phyloP scores from a whole-genome alignment of 2,888 invertebrate genomes.

The Cryptocheilus praepositus region DNA sequence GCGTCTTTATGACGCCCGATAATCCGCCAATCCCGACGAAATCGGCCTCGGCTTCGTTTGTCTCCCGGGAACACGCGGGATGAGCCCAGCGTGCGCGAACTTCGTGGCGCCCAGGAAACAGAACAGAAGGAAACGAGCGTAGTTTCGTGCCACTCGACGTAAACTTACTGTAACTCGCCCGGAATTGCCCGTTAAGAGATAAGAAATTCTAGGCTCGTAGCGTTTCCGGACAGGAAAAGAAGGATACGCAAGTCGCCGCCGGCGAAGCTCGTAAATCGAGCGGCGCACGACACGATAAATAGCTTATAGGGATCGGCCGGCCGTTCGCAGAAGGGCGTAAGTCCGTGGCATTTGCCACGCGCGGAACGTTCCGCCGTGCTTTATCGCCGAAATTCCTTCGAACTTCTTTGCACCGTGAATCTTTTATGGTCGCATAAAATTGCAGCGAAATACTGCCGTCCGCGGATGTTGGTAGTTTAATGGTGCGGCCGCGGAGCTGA shows the following conservation, averaged over 20 bases:
- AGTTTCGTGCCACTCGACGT: background rate
- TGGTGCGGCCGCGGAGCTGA: no score
- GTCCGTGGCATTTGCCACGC: background rate
- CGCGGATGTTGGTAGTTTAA: no score
- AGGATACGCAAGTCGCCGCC: constrained; percentile 9
- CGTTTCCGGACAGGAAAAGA: constrained; percentile 9
- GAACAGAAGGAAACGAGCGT: background rate
- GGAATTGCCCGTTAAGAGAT: constrained; percentile 13
- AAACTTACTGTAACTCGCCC: background rate
- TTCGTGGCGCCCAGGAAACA: no score
- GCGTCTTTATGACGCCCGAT: no score
- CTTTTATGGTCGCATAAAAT: constrained; percentile 11
- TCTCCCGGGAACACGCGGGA: no score
- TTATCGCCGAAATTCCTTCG: background rate
- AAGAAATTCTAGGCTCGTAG: constrained; percentile 26
- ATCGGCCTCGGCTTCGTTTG: no score
- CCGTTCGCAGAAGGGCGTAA: background rate
- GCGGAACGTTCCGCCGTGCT: background rate
- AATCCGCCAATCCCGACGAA: no score
- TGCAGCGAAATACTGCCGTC: background rate
- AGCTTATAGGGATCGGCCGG: constrained; percentile 5
- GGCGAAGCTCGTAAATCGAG: constrained; percentile 10
- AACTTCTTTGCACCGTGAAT: constrained; percentile 3
- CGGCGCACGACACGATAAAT: constrained; percentile 15
- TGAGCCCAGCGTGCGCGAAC: background rate